A percentile compares a stretch with the other conserved stretches of the same genome.
Conservation (phyloP, 1,140 invertebrate species). For the Zaprionus kolodkinae region DNA sequence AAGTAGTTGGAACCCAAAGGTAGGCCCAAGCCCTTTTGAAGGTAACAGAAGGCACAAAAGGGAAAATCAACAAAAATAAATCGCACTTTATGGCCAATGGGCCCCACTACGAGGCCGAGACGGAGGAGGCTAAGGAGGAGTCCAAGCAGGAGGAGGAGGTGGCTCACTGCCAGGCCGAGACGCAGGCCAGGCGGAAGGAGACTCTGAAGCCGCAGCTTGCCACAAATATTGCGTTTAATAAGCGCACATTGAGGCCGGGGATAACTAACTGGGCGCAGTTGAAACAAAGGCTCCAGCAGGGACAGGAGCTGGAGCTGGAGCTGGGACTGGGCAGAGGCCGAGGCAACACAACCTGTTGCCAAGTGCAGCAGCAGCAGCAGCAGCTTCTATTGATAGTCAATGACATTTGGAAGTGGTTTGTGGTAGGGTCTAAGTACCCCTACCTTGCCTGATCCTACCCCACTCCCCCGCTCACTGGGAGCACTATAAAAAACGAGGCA, state of each 20-base stretch:
- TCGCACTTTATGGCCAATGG: conserved; percentile 73
- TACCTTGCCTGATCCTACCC: not conserved
- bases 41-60: conserved; percentile 73
- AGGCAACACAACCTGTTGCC: conserved; percentile 53
- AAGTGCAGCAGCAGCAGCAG: conserved; percentile 59
- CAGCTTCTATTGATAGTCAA: conserved; percentile 83
- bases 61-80: conserved; percentile 84
- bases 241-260: conserved; percentile 62
- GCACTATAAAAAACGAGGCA: conserved; percentile 70
- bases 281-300: conserved; percentile 68
- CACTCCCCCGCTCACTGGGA: not conserved
- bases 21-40: conserved; percentile 55
- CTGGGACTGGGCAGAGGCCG: conserved; percentile 18
- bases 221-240: conserved; percentile 83
- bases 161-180: conserved; percentile 18
- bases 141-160: not conserved
- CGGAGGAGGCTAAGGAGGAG: conserved; percentile 16
- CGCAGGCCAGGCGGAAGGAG: not conserved
- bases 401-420: conserved; percentile 81
- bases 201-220: conserved; percentile 51
- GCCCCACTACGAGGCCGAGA: conserved; percentile 17
- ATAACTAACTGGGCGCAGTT: conserved; percentile 56
- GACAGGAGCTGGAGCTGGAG: conserved; percentile 18
- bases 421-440: conserved; percentile 55
- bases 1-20: conserved; percentile 44